A percentile compares a stretch with the other conserved stretches of the same genome.
Evolutionary conservation across 2,113 vertebrate genomes (phyloP).

Genomic region (Crotalus horridus): DNA sequence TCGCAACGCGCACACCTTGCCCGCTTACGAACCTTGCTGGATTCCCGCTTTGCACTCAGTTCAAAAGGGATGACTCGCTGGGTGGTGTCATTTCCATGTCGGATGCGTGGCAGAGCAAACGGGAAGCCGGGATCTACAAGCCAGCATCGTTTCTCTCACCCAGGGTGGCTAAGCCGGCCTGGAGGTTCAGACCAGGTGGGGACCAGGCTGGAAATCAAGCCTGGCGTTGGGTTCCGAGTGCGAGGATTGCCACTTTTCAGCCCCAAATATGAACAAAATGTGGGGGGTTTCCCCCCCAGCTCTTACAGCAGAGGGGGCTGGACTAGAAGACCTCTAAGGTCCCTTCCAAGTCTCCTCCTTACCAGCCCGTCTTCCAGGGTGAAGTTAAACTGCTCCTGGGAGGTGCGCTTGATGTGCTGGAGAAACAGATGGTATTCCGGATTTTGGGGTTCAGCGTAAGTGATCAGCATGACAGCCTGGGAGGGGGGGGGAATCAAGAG

Average conservation of each 20-base stretch:
- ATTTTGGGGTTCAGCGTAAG: constrained; percentile 85
- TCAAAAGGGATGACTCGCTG: neutral
- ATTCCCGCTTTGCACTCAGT: no score
- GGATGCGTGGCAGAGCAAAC: neutral
- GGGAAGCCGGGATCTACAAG: neutral
- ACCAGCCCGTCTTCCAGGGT: constrained; percentile 85
- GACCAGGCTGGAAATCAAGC: neutral
- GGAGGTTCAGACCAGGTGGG: no score
- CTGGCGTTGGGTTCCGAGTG: no score
- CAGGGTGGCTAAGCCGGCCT: neutral
- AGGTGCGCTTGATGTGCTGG: constrained; percentile 69
- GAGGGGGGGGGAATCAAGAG: neutral
- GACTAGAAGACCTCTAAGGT: neutral
- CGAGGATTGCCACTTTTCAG: neutral
- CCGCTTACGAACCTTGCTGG: no score
- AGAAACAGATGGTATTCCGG: constrained; percentile 82
- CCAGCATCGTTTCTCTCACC: neutral
- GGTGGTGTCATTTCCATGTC: neutral
- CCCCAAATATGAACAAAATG: neutral
- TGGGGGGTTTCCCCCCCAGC: no score
- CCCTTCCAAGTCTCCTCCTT: constrained; percentile 11
- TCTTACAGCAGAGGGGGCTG: neutral
- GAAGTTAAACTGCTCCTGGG: constrained; percentile 79
- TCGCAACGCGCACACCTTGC: no score
- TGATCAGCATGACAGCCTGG: constrained; percentile 92